Evolutionary conservation across 1,140 invertebrate genomes (phyloP), one percentile per base, ranked within the genome.

Genomic region (Diorhabda elongata): DNA sequence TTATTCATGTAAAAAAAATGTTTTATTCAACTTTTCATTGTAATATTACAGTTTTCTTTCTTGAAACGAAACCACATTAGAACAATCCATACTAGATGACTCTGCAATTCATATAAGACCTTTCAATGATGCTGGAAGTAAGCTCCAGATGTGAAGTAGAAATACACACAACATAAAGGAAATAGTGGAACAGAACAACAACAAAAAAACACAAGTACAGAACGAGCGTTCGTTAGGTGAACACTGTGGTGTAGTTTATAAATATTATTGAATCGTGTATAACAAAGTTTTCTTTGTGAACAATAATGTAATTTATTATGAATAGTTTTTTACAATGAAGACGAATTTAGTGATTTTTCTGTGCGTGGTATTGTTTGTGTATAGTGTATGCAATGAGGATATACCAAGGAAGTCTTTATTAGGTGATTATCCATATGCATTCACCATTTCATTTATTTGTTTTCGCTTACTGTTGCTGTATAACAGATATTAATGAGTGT

Each of bases 361-460:
- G 47, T 5, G 44, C 4, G 45, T 65, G 64, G 41, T 65, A 65
- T 56, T 65, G 41, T 65, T 57, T 57, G 64, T 65, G 64, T 57
- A 45, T 6, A 65, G 64, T 65, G 64, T 65, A 47, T 57, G 9
- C 64, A 65, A 65, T 65, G 47, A 57, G 64, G 64, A 65, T 65
- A 65, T 56, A n/a, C 26, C 9, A 9, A 6, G 9, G 42, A 56
- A 65, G 26, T 56, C 64, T 65, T 6, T 41, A 43, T 65, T 57
- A 57, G 64, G 64, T 65, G 47, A 65, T 45, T 65, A 7, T 64
- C 58, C 58, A 26, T 7, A 42, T 60, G 26, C 58, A 60, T 26
- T 26, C 26, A 1, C 26, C 26, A 26, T 26, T 26, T 26, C 26
- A 11, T 60, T 60, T 60, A 26, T 26, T 60, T 42, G 58, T 60